phyloP scores from a whole-genome alignment of 2,888 invertebrate species.

The Galeopsomyia nigrocyanea region DNA sequence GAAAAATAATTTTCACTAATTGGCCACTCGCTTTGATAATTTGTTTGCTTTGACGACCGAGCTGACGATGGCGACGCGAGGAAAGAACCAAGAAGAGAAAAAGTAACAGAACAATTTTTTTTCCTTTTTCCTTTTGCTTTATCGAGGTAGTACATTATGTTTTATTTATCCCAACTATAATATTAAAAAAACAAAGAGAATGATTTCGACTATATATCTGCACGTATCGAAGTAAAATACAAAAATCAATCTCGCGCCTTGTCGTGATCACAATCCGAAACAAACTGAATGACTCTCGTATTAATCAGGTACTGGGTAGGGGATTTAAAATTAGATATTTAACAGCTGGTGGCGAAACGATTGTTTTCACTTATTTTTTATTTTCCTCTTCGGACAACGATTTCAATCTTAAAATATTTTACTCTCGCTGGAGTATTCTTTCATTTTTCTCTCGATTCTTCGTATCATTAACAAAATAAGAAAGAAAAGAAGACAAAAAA shows the following conservation, averaged over 20 bases:
- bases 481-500: slow-evolving; percentile 31
- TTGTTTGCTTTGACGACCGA: slow-evolving; percentile 19
- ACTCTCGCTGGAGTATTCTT: slow-evolving; percentile 28
- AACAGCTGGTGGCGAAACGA: slow-evolving; percentile 11
- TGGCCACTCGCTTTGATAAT: slow-evolving; percentile 17
- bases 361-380: slow-evolving; percentile 7
- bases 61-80: slow-evolving; percentile 33
- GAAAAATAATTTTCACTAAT: slow-evolving; percentile 2
- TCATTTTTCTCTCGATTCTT: slow-evolving; percentile 32
- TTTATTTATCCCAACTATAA: slow-evolving; percentile 34
- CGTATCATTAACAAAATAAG: slow-evolving; percentile 22
- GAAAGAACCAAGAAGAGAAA: slow-evolving; percentile 16
- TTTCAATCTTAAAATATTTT: slow-evolving; percentile 45
- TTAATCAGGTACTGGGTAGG: slow-evolving; percentile 48
- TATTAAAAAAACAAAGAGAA: slow-evolving; percentile 5
- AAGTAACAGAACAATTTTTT: slow-evolving; percentile 31
- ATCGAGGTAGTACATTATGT: slow-evolving; percentile 38
- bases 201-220: slow-evolving; percentile 43
- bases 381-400: slow-evolving; percentile 22
- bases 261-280: slow-evolving; percentile 35
- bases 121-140: too few relatives aligned
- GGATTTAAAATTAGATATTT: slow-evolving; percentile 30
- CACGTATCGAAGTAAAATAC: slow-evolving; percentile 40
- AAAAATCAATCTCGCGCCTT: slow-evolving; percentile 41
- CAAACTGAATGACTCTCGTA: slow-evolving; percentile 44